phyloP scores from a whole-genome alignment of 2,797 vertebrate species.

The Lutjanus campechanus region DNA sequence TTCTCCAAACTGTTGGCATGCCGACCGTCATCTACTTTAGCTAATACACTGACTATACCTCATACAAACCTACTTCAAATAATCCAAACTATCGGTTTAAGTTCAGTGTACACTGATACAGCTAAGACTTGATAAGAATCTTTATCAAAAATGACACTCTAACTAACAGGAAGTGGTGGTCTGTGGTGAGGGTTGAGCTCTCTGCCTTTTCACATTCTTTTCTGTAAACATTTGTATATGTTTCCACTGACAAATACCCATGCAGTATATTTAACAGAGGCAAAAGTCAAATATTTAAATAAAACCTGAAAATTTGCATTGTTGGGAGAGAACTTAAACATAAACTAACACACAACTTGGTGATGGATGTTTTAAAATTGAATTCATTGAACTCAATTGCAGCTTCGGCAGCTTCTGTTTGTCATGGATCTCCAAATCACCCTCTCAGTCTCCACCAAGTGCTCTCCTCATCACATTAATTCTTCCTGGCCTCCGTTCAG shows the following conservation, averaged over 20 bases:
- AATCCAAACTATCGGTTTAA: neutral
- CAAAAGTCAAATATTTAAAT: constrained; percentile 24
- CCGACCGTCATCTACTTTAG: too few species aligned
- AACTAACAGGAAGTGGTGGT: constrained; percentile 83
- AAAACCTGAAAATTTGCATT: constrained; percentile 10
- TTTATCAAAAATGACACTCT: constrained; percentile 73
- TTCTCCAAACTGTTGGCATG: too few species aligned
- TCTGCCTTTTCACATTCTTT: constrained; percentile 27
- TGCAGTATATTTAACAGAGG: neutral
- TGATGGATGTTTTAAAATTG: constrained; percentile 28
- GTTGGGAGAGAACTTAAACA: constrained; percentile 6
- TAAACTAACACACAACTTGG: neutral
- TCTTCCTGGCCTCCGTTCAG: constrained; percentile 55
- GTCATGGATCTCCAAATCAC: constrained; percentile 41
- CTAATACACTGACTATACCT: too few species aligned
- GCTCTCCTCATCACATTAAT: constrained; percentile 60
- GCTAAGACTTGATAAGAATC: constrained; percentile 52
- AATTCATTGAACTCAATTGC: constrained; percentile 33
- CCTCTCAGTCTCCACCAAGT: constrained; percentile 51
- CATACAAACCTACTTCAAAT: too few species aligned
- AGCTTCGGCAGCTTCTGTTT: constrained; percentile 37
- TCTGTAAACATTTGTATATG: constrained; percentile 17
- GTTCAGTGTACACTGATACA: constrained; percentile 7
- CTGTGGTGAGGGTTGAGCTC: constrained; percentile 63
- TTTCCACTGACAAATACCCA: constrained; percentile 25